phyloP scores from a whole-genome alignment of 2,797 vertebrate genomes.

The Echiichthys vipera region DNA sequence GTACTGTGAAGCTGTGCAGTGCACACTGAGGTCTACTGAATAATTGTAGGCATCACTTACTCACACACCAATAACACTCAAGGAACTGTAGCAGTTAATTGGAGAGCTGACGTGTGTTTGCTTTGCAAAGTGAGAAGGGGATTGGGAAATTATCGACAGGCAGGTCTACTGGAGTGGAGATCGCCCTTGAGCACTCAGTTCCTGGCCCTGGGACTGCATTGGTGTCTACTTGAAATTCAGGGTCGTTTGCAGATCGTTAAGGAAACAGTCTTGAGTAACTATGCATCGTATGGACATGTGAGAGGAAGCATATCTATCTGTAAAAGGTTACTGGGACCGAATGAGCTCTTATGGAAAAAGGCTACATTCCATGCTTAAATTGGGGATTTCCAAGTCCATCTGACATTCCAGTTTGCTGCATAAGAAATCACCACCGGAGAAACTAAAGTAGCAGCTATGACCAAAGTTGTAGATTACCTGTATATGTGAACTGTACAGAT shows the following conservation, averaged over 20 bases:
- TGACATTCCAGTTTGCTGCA: not conserved
- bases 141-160: slow-evolving; percentile 72
- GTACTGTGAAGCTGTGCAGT: slow-evolving; percentile 34
- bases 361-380: slow-evolving; percentile 1
- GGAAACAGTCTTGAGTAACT: slow-evolving; percentile 46
- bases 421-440: not conserved
- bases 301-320: slow-evolving; percentile 37
- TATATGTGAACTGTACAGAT: not conserved
- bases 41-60: slow-evolving; percentile 59
- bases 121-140: slow-evolving; percentile 77
- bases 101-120: slow-evolving; percentile 70
- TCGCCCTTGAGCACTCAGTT: slow-evolving; percentile 51
- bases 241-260: slow-evolving; percentile 68
- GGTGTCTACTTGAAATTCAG: slow-evolving; percentile 52
- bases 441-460: not conserved
- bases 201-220: slow-evolving; percentile 22
- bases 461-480: not conserved
- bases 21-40: slow-evolving; percentile 47
- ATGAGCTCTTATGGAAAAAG: slow-evolving; percentile 28
- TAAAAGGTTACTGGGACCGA: slow-evolving; percentile 34
- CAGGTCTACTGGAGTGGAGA: slow-evolving; percentile 56
- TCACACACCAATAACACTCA: slow-evolving; percentile 57
- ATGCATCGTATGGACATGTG: slow-evolving; percentile 30
- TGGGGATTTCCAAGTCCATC: slow-evolving; percentile 11
- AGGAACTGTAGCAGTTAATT: slow-evolving; percentile 73